Evolutionary conservation across 1,140 invertebrate genomes (phyloP), one percentile per base, ranked within the genome.

Genomic region (Stegodyphus dumicola): DNA sequence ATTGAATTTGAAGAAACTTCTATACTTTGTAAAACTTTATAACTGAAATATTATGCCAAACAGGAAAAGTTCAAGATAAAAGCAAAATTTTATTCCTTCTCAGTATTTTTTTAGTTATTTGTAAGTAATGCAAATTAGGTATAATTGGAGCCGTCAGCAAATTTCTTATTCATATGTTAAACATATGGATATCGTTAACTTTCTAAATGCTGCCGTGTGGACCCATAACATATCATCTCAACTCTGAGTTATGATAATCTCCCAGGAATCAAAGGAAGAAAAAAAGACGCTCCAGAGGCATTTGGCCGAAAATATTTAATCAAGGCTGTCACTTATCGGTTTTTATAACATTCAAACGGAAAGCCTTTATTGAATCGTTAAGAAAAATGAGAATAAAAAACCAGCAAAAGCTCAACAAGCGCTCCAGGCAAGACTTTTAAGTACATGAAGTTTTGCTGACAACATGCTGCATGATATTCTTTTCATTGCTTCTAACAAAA

Each of bases 221-320:
- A 33, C 33, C 33, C 3, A 33, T 33, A 33, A 33, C 33, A 33
- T 69, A 80, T 80, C 54, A 60, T 13, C 48, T 49, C 51, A 64
- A 48, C 49, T 71, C 64, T 73, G 69, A 80, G 69, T 71, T 64
- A 80, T 80, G 67, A 70, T 79, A 79, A 80, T 80, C 78, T 17
- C 51, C 33, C 53, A 5, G 48, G 56, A 74, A 83, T 64, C 54
- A 66, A 56, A 15, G 69, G 52, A 70, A 33, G 51, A 15, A 54
- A 18, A 66, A 75, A 83, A n/a, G 13, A n/a, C 18, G 71, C 69
- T 81, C 80, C 48, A 83, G 64, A 56, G 71, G 71, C 71, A 73
- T 49, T 83, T 75, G 60, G 80, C 49, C 53, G 78, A 83, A 83
- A 75, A 83, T 83, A 83, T 83, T 83, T 75, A 83, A 83, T 83